A percentile compares a stretch with the other conserved stretches of the same genome.
Conservation (phyloP, 2,797 vertebrate species). For the Caiman crocodilus region DNA sequence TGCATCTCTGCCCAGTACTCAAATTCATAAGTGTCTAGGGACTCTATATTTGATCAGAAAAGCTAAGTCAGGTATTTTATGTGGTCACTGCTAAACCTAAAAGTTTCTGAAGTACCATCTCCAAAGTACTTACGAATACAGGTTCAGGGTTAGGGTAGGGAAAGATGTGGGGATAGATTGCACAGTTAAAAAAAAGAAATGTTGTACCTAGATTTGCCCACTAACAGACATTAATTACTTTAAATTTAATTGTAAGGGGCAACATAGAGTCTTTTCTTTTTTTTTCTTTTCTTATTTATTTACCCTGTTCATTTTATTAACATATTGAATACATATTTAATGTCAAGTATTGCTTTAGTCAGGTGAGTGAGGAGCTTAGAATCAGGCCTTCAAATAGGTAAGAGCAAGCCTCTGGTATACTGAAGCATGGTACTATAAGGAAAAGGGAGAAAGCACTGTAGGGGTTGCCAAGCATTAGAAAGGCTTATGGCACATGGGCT, state of each 20-base stretch:
- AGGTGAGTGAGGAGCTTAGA: not conserved
- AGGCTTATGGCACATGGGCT: no score
- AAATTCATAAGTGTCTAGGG: not conserved
- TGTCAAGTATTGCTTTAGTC: not conserved
- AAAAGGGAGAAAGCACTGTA: no score
- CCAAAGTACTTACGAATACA: not conserved
- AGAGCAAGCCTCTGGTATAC: not conserved
- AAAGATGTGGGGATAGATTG: not conserved
- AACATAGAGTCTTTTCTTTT: constrained; percentile 8
- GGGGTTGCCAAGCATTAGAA: no score
- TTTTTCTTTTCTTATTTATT: constrained; percentile 9
- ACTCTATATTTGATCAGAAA: constrained; percentile 8
- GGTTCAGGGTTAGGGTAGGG: not conserved
- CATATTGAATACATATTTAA: not conserved
- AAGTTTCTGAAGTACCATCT: not conserved
- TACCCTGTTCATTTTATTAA: constrained; percentile 16
- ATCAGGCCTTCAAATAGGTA: not conserved
- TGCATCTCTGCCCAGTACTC: not conserved
- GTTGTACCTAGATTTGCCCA: not conserved
- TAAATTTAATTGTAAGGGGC: not conserved
- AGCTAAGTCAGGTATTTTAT: not conserved
- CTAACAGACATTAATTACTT: not conserved
- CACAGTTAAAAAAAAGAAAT: constrained; percentile 1
- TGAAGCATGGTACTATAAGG: no score
- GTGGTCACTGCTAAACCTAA: not conserved